These are phyloP conservation scores for Astropecten irregularis DNA, from an alignment of 53 echinoderm and acorn worm genomes.

Conservation along the genomic window DNA sequence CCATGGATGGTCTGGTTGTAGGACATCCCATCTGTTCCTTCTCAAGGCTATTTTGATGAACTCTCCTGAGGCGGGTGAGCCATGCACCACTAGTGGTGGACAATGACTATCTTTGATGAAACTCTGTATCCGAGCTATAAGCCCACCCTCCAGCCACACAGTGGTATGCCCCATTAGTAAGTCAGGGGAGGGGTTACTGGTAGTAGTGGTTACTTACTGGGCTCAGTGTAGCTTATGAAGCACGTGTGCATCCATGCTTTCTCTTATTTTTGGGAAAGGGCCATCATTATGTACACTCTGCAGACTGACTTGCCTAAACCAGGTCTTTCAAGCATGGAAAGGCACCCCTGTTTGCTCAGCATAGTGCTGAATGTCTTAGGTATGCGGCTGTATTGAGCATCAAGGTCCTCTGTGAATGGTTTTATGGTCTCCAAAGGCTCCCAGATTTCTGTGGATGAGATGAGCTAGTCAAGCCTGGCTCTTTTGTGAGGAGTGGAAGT, in stretches of 20 bases:
- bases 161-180: neutral
- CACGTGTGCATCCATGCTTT: neutral
- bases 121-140: neutral
- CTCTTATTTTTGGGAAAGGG: too few species aligned
- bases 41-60: neutral
- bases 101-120: constrained; percentile 1
- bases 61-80: neutral
- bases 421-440: neutral
- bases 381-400: too few species aligned
- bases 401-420: too few species aligned
- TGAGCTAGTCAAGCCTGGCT: neutral
- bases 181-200: neutral
- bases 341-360: too few species aligned
- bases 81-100: neutral
- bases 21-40: too few species aligned
- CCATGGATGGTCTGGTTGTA: too few species aligned
- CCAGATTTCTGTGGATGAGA: neutral
- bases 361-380: too few species aligned
- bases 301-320: too few species aligned
- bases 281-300: too few species aligned
- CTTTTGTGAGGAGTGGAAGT: neutral
- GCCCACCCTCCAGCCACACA: neutral
- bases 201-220: neutral
- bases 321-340: too few species aligned
- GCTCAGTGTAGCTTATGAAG: neutral